Evolutionary conservation across 2,888 invertebrate genomes (phyloP).

Genomic region (Diachrysia chrysitis): DNA sequence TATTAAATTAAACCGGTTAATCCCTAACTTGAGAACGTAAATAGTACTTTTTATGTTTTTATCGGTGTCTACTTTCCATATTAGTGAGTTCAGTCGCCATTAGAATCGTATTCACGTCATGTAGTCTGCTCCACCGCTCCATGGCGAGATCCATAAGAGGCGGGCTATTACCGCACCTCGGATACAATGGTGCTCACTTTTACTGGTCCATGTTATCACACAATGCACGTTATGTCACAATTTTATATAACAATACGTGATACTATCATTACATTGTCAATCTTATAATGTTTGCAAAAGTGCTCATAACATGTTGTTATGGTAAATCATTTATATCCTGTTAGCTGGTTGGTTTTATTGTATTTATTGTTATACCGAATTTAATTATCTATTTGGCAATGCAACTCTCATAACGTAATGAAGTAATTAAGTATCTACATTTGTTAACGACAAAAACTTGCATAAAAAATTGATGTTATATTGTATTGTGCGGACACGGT

Average conservation of each 20-base stretch:
- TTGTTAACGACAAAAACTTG: conserved; percentile 18
- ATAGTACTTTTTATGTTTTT: neutral
- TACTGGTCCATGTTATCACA: conserved; percentile 72
- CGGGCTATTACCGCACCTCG: conserved; percentile 72
- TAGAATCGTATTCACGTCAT: conserved; percentile 63
- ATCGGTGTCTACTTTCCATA: neutral
- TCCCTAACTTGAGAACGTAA: neutral
- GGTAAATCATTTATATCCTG: conserved; percentile 1
- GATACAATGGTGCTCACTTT: conserved; percentile 76
- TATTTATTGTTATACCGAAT: neutral
- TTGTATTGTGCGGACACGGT: conserved; percentile 33
- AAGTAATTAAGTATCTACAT: conserved; percentile 22
- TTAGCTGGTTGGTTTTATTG: neutral
- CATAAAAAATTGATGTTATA: conserved; percentile 13
- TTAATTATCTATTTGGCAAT: conserved; percentile 23
- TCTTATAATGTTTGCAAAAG: conserved; percentile 11
- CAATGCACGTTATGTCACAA: conserved; percentile 74
- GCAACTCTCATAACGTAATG: conserved; percentile 22
- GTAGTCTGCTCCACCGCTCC: conserved; percentile 58
- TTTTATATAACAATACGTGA: conserved; percentile 57
- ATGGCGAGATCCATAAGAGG: conserved; percentile 66
- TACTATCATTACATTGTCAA: conserved; percentile 30
- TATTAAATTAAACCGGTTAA: neutral
- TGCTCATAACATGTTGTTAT: neutral
- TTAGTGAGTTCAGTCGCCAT: conserved; percentile 23